phyloP scores from a whole-genome alignment of 2,888 invertebrate species.

The Spilarctia lutea region DNA sequence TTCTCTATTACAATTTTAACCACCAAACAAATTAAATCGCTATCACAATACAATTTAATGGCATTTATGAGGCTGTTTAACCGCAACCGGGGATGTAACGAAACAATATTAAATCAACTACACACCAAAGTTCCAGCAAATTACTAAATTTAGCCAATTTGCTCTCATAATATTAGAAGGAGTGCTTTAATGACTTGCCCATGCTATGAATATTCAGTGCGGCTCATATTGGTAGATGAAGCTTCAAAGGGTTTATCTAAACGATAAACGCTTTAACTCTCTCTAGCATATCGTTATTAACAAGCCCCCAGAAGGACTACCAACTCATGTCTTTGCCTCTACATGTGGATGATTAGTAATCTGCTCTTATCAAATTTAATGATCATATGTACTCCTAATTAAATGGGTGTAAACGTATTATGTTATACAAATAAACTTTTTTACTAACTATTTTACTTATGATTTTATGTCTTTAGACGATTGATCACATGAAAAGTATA shows the following conservation, averaged over 20 bases:
- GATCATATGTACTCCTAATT: background rate
- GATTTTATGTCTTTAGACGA: too few species aligned
- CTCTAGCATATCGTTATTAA: constrained; percentile 57
- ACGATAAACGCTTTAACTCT: constrained; percentile 65
- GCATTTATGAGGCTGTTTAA: constrained; percentile 17
- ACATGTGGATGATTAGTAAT: background rate
- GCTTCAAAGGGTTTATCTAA: constrained; percentile 70
- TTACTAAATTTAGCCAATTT: constrained; percentile 57
- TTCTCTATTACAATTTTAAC: constrained; percentile 16
- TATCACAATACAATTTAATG: constrained; percentile 21
- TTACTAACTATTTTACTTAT: background rate
- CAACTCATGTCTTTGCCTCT: background rate
- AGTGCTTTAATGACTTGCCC: constrained; percentile 66
- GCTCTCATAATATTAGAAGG: constrained; percentile 65
- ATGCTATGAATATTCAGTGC: constrained; percentile 72
- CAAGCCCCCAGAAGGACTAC: constrained; percentile 41
- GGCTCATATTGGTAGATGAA: constrained; percentile 65
- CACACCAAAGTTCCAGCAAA: constrained; percentile 41
- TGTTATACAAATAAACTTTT: background rate
- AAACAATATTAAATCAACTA: constrained; percentile 46
- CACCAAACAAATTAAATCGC: constrained; percentile 19
- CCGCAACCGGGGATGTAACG: constrained; percentile 18
- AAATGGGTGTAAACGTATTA: background rate
- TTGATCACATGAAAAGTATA: too few species aligned
- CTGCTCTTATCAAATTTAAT: background rate